Base-by-base conservation (phyloP, 2,797 vertebrate species). In the Garrulus glandarius region DNA sequence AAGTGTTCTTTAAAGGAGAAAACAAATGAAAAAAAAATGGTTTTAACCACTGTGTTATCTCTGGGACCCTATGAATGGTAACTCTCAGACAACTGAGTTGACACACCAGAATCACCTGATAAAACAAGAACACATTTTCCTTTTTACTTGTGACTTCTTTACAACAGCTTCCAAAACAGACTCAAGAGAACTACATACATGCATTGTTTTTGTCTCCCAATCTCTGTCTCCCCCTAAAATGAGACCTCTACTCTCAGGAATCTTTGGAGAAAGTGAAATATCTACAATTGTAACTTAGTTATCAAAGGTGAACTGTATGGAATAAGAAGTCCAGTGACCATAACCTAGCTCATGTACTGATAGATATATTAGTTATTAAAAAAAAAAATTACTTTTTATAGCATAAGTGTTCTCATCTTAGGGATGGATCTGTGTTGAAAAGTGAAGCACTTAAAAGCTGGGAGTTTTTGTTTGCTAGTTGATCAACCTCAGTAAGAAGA, bases 81-180 rank as follows among this genome's bases (percentile, higher is more conserved):
- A 43, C 41, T 83, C n/a, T 30, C 43, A 87, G 53, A 84, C 15
- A 64, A 70, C 27, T 44, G 50, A 89, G 17, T 6, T 77, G 57
- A 74, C 75, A 77, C 46, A 92, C 4, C 23, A 91, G 64, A 79
- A 83, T 68, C 61, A 91, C 27, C 37, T 60, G 53, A 85, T 24
- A 83, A 74, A 92, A 63, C 7, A 76, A 61, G 43, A 87, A 89
- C 2, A 7, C 6, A 32, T 80, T 87, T 83, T 85, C 32, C 41
- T 91, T 52, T 81, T 91, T 74, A 80, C 8, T 70, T 71, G 56
- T 21, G 36, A 55, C n/a, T 79, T 82, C 29, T 85, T 80, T 68
- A 83, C 26, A 83, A 24, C 5, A 56, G 29, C 30, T 80, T 83
- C 34, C 44, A 82, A 87, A 87, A 29, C 17, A 79, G 55, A 87